Conservation (phyloP, 1,140 invertebrate species). For the Anastrepha obliqua region DNA sequence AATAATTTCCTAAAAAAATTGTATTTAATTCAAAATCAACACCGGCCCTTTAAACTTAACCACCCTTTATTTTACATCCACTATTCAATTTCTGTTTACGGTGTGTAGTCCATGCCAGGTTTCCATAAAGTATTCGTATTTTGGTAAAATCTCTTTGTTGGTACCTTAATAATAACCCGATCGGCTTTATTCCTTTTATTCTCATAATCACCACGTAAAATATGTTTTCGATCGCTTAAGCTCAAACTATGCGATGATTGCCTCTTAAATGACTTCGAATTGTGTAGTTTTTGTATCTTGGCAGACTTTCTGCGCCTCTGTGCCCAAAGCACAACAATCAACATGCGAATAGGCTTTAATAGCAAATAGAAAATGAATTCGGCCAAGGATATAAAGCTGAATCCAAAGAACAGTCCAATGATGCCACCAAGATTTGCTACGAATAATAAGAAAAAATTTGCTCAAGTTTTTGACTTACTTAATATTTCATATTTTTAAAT, state of each 20-base stretch:
- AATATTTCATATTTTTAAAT: conserved; percentile 63
- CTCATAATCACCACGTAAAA: neutral
- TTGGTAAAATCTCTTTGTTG: neutral
- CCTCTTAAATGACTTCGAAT: neutral
- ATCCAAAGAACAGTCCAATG: conserved; percentile 86
- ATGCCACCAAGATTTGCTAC: conserved; percentile 85
- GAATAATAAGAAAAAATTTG: conserved; percentile 63
- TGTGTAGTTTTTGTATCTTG: neutral
- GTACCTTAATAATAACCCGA: neutral
- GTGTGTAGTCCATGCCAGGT: neutral
- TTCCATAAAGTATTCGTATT: neutral
- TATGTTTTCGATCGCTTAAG: neutral
- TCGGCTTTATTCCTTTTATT: neutral
- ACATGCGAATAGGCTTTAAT: conserved; percentile 73
- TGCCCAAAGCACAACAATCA: neutral
- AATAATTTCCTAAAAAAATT: too few relatives aligned
- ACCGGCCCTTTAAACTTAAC: too few relatives aligned
- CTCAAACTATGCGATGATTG: too few relatives aligned
- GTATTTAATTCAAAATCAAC: too few relatives aligned
- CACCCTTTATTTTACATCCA: too few relatives aligned
- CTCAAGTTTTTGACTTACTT: neutral
- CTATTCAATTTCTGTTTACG: neutral
- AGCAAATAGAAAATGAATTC: conserved; percentile 82
- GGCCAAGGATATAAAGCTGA: conserved; percentile 85
- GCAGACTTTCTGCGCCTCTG: neutral